Evolutionary conservation across 2,888 invertebrate species (phyloP), one percentile per base, ranked within the genome.

Genomic region (Eremobia ochroleuca): DNA sequence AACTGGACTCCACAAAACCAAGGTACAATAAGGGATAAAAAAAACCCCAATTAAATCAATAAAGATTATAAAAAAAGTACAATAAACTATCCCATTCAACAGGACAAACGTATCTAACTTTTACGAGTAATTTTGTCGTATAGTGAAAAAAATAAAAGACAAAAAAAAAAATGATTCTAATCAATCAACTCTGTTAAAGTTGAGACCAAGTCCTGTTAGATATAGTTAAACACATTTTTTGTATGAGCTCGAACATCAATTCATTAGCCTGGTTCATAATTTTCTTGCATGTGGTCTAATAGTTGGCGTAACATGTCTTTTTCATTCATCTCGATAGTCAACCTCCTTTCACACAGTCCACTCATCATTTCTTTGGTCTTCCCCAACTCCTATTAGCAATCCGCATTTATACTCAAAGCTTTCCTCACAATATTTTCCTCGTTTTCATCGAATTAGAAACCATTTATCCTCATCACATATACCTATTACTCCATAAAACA

Each of bases 1-100:
- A 97, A 97, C 78, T 98, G 98, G 94, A 97, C 97, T 0, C 82
- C 96, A 0, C 95, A 97, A 59, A 96, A 97, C 84, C 96, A 97
- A 89, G 98, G 98, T 93, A 92, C 25, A 13, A n/a, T n/a, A n/a
- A n/a, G n/a, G n/a, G n/a, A n/a, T n/a, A n/a, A n/a, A n/a, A n/a
- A n/a, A n/a, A n/a, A n/a, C n/a, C n/a, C n/a, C n/a, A n/a, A n/a
- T n/a, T n/a, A n/a, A n/a, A n/a, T n/a, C n/a, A n/a, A n/a, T n/a
- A n/a, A n/a, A n/a, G n/a, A n/a, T n/a, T n/a, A n/a, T n/a, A n/a
- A n/a, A n/a, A n/a, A n/a, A n/a, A n/a, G n/a, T n/a, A n/a, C n/a
- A n/a, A n/a, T n/a, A n/a, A n/a, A n/a, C n/a, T 40, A 55, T 21
- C 40, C 2, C 4, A 68, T 15, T 11, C 55, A 55, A 2, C 11